Base-by-base conservation (phyloP, 2,888 invertebrate species). In the Adelognathus sp. region DNA sequence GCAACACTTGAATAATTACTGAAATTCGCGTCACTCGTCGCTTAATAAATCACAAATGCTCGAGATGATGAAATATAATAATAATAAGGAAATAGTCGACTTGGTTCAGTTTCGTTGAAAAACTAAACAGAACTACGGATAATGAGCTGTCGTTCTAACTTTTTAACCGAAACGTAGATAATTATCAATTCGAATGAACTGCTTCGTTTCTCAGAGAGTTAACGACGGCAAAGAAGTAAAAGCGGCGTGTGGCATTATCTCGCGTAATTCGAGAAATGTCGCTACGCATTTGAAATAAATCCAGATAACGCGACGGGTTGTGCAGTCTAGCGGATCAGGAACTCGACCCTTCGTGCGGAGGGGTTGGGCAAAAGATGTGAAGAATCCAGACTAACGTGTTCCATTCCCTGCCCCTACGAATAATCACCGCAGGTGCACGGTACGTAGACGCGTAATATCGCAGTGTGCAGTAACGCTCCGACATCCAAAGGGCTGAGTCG, bases 281-380 rank as follows among this genome's bases (percentile, higher is more conserved):
- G 66, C 41, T 58, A 63, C 39, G 63, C 54, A 29, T 76, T 63
- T 36, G 70, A 27, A 44, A 71, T 76, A 61, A 71, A 67, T 76
- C 44, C 33, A 18, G 52, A 71, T 76, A 76, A 72, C 14, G 39
- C 50, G 76, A 64, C 70, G 24, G 63, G 46, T 36, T 16, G 24
- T 39, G 67, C 39, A 52, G 46, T 50, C 39, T 14, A 36, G 36
- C 50, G 9, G 36, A 5, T 33, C 14, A 52, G 58, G 46, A 24
- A 33, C 21, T 64, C 52, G 52, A 11, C 52, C 24, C 18, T 76
- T 46, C 71, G 66, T 76, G 71, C 71, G 29, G n/a, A 11, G 16
- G 24, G 39, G 66, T 60, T 46, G 14, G 24, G 44, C 3, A 16
- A 60, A 54, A 61, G 36, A 61, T 66, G 60, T 61, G 52, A 71